phyloP scores from a whole-genome alignment of 2,797 vertebrate species.

The Chelidonichthys spinosus region DNA sequence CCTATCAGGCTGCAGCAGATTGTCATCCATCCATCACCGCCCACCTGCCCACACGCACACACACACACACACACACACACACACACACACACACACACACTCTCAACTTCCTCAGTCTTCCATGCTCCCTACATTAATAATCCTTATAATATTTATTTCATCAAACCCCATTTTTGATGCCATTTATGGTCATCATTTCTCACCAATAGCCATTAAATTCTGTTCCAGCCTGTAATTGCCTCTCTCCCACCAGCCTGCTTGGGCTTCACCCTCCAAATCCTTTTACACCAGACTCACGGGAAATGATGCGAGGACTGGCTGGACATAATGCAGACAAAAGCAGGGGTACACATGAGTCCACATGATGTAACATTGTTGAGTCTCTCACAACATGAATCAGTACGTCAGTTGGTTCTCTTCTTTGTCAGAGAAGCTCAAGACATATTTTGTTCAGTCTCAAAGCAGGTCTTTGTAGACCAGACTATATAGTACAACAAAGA shows the following conservation, averaged over 20 bases:
- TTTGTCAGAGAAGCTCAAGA: not conserved
- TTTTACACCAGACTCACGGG: not conserved
- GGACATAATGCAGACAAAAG: not conserved
- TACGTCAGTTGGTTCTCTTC: not conserved
- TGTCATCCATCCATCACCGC: conserved; percentile 76
- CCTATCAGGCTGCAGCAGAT: conserved; percentile 72
- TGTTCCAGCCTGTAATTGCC: not conserved
- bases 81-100: conserved; percentile 3
- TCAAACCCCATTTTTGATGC: not conserved
- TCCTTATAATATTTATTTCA: not conserved
- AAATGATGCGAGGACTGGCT: not conserved
- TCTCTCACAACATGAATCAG: not conserved
- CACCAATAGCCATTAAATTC: not conserved
- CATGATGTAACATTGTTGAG: not conserved
- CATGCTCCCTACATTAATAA: not conserved
- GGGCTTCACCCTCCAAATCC: not conserved
- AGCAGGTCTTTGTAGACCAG: not conserved
- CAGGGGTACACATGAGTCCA: not conserved
- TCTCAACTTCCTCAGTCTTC: conserved; percentile 8
- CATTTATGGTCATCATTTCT: not conserved
- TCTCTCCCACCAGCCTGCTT: not conserved
- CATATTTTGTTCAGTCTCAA: not conserved
- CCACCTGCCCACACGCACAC: conserved; percentile 24
- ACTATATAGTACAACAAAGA: not conserved
- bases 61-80: conserved; percentile 24